Percentiles rank a stretch among this genome's conserved stretches.
Conservation (phyloP, 2,797 vertebrate species). For the Aplochiton taeniatus region DNA sequence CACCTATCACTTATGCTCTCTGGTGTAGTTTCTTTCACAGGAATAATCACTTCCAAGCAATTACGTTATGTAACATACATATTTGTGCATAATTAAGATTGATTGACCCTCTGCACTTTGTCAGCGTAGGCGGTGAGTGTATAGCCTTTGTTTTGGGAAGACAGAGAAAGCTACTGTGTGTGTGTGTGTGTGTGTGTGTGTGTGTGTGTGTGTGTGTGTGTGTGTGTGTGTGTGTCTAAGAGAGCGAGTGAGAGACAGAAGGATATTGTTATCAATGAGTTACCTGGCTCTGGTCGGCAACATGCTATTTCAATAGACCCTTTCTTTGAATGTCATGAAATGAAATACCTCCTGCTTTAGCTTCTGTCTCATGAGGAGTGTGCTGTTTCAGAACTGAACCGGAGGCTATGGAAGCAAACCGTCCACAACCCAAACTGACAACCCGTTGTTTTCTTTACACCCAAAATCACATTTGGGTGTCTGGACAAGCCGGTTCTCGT, state of each 20-base stretch:
- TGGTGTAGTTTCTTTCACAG: too few relatives aligned
- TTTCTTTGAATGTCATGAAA: slow-evolving; percentile 7
- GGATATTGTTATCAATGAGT: slow-evolving; percentile 5
- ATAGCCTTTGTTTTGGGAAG: too few relatives aligned
- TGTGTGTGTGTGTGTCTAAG: background rate
- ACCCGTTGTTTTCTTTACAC: slow-evolving; percentile 16
- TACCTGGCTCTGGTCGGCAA: slow-evolving; percentile 5
- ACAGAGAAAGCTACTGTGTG: background rate
- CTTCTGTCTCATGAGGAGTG: background rate
- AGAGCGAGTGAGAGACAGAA: background rate
- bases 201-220: slow-evolving; percentile 1
- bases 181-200: slow-evolving; percentile 5
- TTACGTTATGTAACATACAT: background rate
- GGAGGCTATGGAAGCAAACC: slow-evolving; percentile 7
- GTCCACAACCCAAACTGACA: slow-evolving; percentile 20
- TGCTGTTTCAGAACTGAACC: slow-evolving; percentile 17
- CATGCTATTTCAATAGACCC: slow-evolving; percentile 1
- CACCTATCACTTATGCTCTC: too few relatives aligned
- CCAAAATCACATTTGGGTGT: slow-evolving; percentile 25
- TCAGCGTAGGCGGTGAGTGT: background rate
- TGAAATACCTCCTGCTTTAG: background rate
- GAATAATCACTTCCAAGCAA: too few relatives aligned
- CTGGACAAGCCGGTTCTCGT: slow-evolving; percentile 26
- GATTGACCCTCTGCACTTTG: slow-evolving; percentile 5
- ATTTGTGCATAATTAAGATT: background rate